Conservation (phyloP, 1,140 invertebrate genomes). For the Berghia stephanieae region DNA sequence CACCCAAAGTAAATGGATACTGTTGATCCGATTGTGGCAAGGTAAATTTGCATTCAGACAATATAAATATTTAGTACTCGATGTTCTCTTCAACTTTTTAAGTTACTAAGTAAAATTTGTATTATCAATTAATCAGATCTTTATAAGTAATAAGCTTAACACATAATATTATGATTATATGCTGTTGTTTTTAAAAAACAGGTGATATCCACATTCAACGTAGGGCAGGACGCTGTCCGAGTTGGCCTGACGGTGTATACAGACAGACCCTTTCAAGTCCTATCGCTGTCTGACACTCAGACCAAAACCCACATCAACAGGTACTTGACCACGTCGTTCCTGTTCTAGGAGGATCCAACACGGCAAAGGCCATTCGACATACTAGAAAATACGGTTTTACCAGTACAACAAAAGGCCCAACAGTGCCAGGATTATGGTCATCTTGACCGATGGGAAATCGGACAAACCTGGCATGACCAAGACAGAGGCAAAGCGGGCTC, state of each 20-base stretch:
- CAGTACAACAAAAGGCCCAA: constrained; percentile 23
- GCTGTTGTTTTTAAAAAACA: background rate
- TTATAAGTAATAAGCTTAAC: background rate
- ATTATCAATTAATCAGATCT: no score
- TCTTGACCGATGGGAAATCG: constrained; percentile 53
- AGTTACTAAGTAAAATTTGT: no score
- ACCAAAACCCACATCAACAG: constrained; percentile 3
- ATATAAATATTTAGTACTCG: no score
- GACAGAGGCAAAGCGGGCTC: constrained; percentile 36
- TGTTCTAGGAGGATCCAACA: constrained; percentile 42
- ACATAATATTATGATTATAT: background rate
- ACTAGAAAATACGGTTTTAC: constrained; percentile 36
- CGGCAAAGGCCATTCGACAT: constrained; percentile 38
- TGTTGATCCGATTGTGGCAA: no score
- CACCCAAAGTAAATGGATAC: no score
- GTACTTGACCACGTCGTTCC: constrained; percentile 16
- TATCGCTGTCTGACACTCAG: constrained; percentile 33
- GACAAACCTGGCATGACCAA: constrained; percentile 33
- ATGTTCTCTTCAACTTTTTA: no score
- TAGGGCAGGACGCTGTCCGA: constrained; percentile 36
- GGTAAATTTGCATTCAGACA: no score
- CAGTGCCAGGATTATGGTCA: constrained; percentile 43
- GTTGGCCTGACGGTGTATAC: constrained; percentile 49
- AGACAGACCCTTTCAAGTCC: constrained; percentile 40
- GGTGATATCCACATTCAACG: constrained; percentile 50